These are phyloP conservation scores for Cercocebus atys DNA, from an alignment of 2,113 vertebrate species.

Conservation along the genomic window DNA sequence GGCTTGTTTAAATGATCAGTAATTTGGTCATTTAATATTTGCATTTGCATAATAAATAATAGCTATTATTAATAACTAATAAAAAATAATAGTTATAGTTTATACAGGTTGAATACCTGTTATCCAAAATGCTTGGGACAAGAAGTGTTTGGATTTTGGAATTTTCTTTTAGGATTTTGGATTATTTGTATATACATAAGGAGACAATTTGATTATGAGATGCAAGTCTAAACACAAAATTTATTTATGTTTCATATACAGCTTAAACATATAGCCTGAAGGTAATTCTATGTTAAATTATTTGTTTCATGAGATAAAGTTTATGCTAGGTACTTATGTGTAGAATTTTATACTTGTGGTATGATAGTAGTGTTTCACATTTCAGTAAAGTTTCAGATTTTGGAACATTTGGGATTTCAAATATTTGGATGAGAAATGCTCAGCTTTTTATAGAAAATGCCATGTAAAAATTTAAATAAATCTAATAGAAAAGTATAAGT, in stretches of 20 bases:
- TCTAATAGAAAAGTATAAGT: neutral
- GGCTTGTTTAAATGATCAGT: neutral
- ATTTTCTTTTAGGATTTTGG: neutral
- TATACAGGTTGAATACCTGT: neutral
- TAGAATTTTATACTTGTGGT: neutral
- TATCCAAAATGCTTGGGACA: neutral
- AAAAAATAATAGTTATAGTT: neutral
- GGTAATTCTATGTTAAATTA: neutral
- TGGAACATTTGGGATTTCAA: neutral
- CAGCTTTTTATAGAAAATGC: neutral
- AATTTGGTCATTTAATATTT: neutral
- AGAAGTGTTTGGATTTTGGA: neutral
- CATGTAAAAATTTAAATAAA: neutral
- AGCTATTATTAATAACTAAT: neutral
- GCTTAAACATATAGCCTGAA: neutral
- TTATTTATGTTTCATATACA: neutral
- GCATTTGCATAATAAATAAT: neutral
- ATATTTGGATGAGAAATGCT: neutral
- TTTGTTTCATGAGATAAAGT: neutral
- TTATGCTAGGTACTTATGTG: neutral
- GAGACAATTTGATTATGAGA: neutral
- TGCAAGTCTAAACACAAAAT: neutral
- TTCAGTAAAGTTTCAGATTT: neutral
- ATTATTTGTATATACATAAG: neutral
- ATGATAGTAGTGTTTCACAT: neutral